Conservation (phyloP, 2,888 invertebrate genomes). For the Ashinkailepas kermadecensis region DNA sequence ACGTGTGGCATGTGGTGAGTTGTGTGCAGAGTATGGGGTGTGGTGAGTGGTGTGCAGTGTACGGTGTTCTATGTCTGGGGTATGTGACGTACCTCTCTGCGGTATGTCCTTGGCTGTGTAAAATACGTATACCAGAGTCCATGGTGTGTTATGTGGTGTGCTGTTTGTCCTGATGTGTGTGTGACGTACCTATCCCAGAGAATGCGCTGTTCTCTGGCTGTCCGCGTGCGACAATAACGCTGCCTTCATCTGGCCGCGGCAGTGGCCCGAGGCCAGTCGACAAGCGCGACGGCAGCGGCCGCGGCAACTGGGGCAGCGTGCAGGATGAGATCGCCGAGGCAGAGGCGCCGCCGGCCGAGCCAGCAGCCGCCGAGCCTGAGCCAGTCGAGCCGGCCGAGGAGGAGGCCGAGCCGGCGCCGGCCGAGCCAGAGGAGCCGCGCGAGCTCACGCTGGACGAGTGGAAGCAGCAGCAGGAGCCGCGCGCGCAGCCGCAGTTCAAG, state of each 20-base stretch:
- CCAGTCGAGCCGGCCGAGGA: constrained; percentile 23
- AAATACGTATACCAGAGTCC: no score
- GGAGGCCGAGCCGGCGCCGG: constrained; percentile 30
- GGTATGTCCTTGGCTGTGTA: no score
- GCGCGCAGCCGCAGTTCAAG: constrained; percentile 80
- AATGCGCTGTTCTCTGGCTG: no score
- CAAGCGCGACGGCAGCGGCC: constrained; percentile 88
- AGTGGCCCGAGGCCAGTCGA: constrained; percentile 85
- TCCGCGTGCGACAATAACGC: no score
- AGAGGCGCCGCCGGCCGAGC: constrained; percentile 21
- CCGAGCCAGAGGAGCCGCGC: constrained; percentile 64
- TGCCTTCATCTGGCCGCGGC: constrained; percentile 32
- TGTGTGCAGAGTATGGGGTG: no score
- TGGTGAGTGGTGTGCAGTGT: no score
- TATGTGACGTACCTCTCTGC: no score
- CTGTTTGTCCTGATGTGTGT: no score
- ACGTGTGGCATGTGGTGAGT: no score
- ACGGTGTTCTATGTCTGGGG: no score
- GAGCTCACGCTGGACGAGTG: constrained; percentile 91
- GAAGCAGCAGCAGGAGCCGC: constrained; percentile 68
- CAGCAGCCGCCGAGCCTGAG: neutral
- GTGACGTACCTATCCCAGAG: no score
- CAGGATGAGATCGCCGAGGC: constrained; percentile 64
- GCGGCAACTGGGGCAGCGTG: constrained; percentile 91
- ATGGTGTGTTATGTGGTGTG: no score